Percentiles rank a stretch among this genome's conserved stretches.
phyloP scores from a whole-genome alignment of 1,140 invertebrate genomes.

The Gryllus bimaculatus region DNA sequence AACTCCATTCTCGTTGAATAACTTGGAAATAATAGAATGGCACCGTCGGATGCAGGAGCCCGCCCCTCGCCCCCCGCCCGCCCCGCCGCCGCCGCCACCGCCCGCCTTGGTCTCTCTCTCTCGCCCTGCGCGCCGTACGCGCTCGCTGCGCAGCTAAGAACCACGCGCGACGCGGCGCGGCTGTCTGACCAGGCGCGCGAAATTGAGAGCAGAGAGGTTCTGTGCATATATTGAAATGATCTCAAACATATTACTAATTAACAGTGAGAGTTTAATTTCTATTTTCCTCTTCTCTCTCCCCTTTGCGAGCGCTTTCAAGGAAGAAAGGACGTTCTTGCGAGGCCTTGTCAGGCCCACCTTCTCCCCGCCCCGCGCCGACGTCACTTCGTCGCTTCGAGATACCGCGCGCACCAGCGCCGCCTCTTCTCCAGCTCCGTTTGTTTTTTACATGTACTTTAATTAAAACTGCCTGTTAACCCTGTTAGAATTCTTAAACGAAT shows the following conservation, averaged over 20 bases:
- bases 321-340: background rate
- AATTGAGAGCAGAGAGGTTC: background rate
- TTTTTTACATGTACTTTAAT: background rate
- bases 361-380: too few species aligned
- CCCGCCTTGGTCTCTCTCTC: background rate
- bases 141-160: too few species aligned
- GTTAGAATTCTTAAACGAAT: background rate
- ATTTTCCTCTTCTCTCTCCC: background rate
- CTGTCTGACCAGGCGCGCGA: background rate
- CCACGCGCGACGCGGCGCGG: too few species aligned
- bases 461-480: background rate
- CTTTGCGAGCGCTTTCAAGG: background rate
- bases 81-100: too few species aligned
- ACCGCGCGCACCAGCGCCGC: too few species aligned
- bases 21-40: conserved; percentile 5
- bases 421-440: background rate
- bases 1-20: background rate
- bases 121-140: background rate
- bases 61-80: too few species aligned
- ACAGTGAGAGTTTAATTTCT: background rate
- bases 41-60: background rate
- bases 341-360: background rate
- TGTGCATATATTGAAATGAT: background rate
- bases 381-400: background rate
- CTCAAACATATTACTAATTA: background rate